phyloP scores from a whole-genome alignment of 2,797 vertebrate species.

The Somateria mollissima region DNA sequence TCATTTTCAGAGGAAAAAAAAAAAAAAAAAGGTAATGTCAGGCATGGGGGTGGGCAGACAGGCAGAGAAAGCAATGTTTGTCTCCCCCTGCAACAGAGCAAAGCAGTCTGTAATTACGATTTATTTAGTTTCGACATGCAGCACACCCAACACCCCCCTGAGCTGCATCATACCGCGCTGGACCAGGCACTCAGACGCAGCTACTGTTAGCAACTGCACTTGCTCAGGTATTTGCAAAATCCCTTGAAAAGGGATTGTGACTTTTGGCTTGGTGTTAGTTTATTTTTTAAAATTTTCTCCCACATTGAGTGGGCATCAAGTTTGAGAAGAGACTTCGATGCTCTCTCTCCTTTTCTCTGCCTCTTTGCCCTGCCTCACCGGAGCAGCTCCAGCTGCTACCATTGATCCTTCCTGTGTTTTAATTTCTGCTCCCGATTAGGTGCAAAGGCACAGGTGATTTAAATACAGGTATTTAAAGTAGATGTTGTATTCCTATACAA shows the following conservation, averaged over 20 bases:
- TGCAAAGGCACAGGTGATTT: not conserved
- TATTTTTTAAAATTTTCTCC: not conserved
- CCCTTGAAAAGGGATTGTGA: not conserved
- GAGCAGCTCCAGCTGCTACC: not conserved
- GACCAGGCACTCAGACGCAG: not conserved
- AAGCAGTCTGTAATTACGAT: not conserved
- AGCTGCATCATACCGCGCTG: not conserved
- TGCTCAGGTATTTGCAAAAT: constrained; percentile 8
- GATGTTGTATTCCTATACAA: not conserved
- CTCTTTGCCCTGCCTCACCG: not conserved
- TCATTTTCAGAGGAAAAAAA: not conserved
- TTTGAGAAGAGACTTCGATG: not conserved
- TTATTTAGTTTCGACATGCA: constrained; percentile 27
- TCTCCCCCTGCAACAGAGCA: not conserved
- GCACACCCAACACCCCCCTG: not conserved
- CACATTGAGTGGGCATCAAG: not conserved
- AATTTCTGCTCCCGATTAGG: not conserved
- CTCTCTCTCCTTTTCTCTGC: not conserved
- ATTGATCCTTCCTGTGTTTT: not conserved
- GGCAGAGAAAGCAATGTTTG: not conserved
- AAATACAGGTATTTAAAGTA: not conserved
- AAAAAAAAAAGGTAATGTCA: not conserved
- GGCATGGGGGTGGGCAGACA: not conserved
- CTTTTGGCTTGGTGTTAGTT: not conserved
- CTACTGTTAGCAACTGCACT: not conserved